These are phyloP conservation scores for Danionella dracula DNA, from an alignment of 2,797 vertebrate species.

Conservation along the genomic window DNA sequence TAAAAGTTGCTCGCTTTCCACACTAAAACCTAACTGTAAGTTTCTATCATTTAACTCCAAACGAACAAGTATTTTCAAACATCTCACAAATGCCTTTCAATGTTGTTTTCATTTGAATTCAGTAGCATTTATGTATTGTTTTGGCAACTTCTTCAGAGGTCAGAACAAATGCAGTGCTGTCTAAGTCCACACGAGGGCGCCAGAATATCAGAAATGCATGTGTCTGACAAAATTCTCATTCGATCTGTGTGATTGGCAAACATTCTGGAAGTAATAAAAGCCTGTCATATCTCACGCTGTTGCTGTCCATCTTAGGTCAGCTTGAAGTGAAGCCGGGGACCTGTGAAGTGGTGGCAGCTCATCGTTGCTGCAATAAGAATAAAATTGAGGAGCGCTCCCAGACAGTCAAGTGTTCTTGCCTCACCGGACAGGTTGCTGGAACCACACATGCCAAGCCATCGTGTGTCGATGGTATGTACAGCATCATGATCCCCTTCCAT, in stretches of 20 bases:
- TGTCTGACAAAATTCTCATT: too few species aligned
- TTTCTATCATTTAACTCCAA: too few species aligned
- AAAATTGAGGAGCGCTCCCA: slow-evolving; percentile 92
- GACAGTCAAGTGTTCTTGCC: slow-evolving; percentile 94
- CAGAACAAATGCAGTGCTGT: neutral
- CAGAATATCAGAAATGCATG: slow-evolving; percentile 7
- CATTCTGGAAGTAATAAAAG: neutral
- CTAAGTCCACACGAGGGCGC: slow-evolving; percentile 19
- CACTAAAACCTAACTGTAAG: too few species aligned
- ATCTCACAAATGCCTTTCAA: too few species aligned
- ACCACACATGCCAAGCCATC: slow-evolving; percentile 87
- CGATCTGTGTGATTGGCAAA: too few species aligned
- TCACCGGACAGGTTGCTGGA: slow-evolving; percentile 91
- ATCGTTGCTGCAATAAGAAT: slow-evolving; percentile 95
- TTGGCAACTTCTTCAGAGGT: too few species aligned
- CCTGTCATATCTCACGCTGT: neutral
- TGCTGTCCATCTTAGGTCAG: slow-evolving; percentile 60
- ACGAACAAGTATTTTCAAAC: too few species aligned
- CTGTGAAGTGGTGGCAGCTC: slow-evolving; percentile 89
- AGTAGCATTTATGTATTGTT: too few species aligned
- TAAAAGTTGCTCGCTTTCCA: too few species aligned
- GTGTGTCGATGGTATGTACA: slow-evolving; percentile 85
- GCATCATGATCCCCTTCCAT: slow-evolving; percentile 4
- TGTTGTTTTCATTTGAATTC: too few species aligned
- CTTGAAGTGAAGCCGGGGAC: slow-evolving; percentile 85